Evolutionary conservation across 2,113 vertebrate species (phyloP).

Genomic region (Corythornis madagascariensis): DNA sequence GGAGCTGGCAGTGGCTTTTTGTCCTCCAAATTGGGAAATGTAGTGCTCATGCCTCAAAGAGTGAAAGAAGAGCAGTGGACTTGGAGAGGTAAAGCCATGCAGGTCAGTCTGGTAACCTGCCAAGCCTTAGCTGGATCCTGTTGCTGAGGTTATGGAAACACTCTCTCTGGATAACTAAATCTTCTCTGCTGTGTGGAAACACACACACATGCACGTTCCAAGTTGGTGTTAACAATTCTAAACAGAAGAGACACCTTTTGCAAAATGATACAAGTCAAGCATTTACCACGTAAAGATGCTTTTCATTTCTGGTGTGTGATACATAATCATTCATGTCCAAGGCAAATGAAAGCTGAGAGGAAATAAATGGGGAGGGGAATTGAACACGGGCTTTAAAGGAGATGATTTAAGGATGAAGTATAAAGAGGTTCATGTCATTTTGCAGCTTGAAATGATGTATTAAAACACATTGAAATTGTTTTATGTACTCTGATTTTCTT

Average conservation of each 20-base stretch:
- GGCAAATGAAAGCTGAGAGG: background rate
- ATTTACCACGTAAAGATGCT: background rate
- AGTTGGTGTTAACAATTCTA: background rate
- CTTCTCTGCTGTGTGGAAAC: background rate
- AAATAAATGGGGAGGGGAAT: background rate
- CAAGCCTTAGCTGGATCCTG: background rate
- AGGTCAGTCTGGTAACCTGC: background rate
- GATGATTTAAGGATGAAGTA: background rate
- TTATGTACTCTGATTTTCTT: background rate
- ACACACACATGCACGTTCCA: background rate
- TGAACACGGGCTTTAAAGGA: background rate
- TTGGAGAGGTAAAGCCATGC: background rate
- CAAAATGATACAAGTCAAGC: background rate
- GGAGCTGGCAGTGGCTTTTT: background rate
- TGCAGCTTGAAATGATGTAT: background rate
- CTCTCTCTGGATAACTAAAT: background rate
- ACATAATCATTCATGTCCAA: background rate
- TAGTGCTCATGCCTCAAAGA: background rate
- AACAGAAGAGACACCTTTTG: background rate
- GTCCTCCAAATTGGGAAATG: background rate
- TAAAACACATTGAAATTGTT: background rate
- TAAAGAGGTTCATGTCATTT: background rate
- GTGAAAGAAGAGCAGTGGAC: background rate
- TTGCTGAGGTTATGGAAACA: background rate
- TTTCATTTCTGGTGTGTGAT: background rate